Evolutionary conservation across 2,113 vertebrate species (phyloP).

Genomic region (Mustela nigripes): DNA sequence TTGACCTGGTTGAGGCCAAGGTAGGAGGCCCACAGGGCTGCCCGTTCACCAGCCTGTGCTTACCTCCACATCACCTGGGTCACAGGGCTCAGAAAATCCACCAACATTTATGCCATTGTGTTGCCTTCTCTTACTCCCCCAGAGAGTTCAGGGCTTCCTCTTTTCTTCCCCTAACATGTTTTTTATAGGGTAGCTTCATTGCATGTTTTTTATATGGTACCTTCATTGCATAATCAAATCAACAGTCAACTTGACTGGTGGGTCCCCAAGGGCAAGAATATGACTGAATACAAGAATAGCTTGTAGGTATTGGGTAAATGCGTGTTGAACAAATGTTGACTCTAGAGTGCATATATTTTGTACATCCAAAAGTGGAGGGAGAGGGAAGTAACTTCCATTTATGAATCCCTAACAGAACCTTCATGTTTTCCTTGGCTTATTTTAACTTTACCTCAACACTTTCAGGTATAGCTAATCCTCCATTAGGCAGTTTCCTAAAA

Average conservation of each 20-base stretch:
- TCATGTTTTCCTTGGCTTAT: neutral
- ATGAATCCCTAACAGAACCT: neutral
- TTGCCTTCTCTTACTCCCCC: neutral
- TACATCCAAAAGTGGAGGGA: neutral
- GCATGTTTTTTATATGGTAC: neutral
- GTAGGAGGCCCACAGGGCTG: neutral
- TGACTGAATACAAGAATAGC: neutral
- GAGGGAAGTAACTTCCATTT: neutral
- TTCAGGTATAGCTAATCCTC: neutral
- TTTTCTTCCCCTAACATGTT: neutral
- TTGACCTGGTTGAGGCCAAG: neutral
- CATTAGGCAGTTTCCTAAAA: neutral
- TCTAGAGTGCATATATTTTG: accelerated
- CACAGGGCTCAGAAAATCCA: neutral
- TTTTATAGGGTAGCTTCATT: neutral
- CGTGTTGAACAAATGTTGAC: neutral
- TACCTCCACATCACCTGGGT: neutral
- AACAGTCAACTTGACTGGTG: neutral
- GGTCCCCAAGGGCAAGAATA: neutral
- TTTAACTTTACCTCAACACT: neutral
- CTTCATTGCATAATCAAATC: neutral
- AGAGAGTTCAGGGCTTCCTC: neutral
- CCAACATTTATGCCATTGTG: neutral
- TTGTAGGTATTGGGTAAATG: neutral
- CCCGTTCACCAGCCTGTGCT: neutral